These are phyloP conservation scores for Pogonus chalceus DNA, from an alignment of 1,140 invertebrate genomes.

Conservation along the genomic window DNA sequence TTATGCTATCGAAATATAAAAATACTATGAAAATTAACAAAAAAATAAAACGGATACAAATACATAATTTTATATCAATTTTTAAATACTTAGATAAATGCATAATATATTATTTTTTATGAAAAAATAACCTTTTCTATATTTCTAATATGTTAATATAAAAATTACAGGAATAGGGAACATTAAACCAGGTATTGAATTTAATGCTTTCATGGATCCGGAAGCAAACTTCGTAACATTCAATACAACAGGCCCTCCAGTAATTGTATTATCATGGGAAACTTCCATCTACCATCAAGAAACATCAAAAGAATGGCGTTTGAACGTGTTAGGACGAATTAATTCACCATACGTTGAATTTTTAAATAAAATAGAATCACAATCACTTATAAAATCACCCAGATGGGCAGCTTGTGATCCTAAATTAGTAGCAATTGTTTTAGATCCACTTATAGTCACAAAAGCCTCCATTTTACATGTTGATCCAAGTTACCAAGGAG, in stretches of 20 bases:
- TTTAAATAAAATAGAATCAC: background rate
- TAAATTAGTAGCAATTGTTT: background rate
- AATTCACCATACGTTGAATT: background rate
- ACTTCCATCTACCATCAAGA: slow-evolving; percentile 16
- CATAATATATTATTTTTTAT: too few species aligned
- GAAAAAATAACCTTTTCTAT: too few species aligned
- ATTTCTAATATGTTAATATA: too few species aligned
- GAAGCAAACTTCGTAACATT: slow-evolving; percentile 50
- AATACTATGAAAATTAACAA: too few species aligned
- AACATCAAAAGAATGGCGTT: slow-evolving; percentile 36
- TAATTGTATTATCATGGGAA: slow-evolving; percentile 41
- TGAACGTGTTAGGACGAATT: slow-evolving; percentile 27
- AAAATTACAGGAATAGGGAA: slow-evolving; percentile 39
- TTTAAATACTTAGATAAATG: too few species aligned
- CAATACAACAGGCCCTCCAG: slow-evolving; percentile 27
- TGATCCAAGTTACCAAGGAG: background rate
- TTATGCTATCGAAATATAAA: too few species aligned
- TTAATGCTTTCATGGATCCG: slow-evolving; percentile 56
- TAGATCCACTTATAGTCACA: background rate
- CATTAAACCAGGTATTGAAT: slow-evolving; percentile 44
- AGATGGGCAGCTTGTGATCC: background rate
- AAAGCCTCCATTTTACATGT: background rate
- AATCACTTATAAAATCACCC: background rate
- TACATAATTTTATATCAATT: too few species aligned
- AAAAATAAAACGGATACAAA: too few species aligned